Base-by-base conservation (phyloP, 2,797 vertebrate genomes). In the Catostomus latipinnis region DNA sequence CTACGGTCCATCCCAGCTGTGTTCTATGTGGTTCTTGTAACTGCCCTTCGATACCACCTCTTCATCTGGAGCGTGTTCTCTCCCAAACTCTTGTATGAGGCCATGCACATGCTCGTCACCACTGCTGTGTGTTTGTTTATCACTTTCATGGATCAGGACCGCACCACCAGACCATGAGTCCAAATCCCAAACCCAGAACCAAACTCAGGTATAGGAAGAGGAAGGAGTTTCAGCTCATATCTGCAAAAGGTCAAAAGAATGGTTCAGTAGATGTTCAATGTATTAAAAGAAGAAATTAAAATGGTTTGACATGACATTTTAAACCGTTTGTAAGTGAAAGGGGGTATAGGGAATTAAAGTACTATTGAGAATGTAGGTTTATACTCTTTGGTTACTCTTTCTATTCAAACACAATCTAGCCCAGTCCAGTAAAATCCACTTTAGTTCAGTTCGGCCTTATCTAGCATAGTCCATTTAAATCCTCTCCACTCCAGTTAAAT, bases 51-150 rank as follows among this genome's bases (percentile, higher is more conserved):
- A 10, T 97, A 99, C 86, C 97, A 99, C 86, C 92, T 98, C 71
- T 99, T 99, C 90, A 97, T 99, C 87, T 99, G 97, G 97, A 99
- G 97, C 0, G 97, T 99, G 63, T 99, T 99, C 87, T 98, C 97
- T 0, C 98, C 98, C 0, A 99, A 99, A 83, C 91, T 99, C 0
- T 95, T 99, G 4, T 99, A 98, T 0, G 97, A 98, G 89, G 95
- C 95, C 13, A 90, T 95, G 88, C 96, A 95, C 53, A 92, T 96
- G 13, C 91, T 98, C 86, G 88, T 98, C 86, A 95, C 95, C 0
- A 91, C 95, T 0, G 85, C 83, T 0, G 48, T 96, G 78, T 98
- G 97, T 67, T 75, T 94, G 8, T 90, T 96, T 87, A 98, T 97
- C 91, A 94, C 93, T 80, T 92, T 93, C 5, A 93, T 96, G 92